Conservation (phyloP, 2,113 vertebrate genomes). For the Indicator indicator region DNA sequence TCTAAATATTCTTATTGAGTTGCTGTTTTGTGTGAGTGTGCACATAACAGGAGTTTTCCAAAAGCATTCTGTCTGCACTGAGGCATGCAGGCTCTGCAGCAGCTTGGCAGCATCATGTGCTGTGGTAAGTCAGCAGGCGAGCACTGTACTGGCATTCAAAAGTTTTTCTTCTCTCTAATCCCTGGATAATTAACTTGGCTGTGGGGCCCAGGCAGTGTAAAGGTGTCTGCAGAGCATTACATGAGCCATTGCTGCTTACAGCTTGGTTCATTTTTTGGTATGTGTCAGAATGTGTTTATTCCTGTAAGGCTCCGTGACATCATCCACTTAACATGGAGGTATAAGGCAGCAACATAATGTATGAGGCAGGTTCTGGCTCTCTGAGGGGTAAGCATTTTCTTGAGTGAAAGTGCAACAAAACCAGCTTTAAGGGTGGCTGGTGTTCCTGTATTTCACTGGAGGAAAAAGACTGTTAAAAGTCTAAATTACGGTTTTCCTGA, state of each 20-base stretch:
- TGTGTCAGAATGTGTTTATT: background rate
- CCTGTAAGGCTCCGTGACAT: background rate
- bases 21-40: background rate
- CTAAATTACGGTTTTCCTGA: constrained; percentile 16
- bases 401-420: constrained; percentile 19
- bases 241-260: background rate
- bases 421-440: background rate
- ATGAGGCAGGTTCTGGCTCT: background rate
- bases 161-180: background rate
- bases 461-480: constrained; percentile 5
- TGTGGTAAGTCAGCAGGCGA: background rate
- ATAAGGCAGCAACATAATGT: background rate
- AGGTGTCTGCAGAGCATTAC: background rate
- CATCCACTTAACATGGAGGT: constrained; percentile 21
- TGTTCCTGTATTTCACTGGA: background rate
- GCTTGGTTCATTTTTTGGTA: background rate
- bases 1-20: constrained; percentile 7
- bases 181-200: background rate
- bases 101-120: background rate
- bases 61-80: background rate
- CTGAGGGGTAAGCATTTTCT: background rate
- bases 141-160: background rate
- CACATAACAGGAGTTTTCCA: background rate
- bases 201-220: background rate
- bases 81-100: background rate